These are phyloP conservation scores for Geococcyx californianus DNA, from an alignment of 2,113 vertebrate species.

Conservation along the genomic window DNA sequence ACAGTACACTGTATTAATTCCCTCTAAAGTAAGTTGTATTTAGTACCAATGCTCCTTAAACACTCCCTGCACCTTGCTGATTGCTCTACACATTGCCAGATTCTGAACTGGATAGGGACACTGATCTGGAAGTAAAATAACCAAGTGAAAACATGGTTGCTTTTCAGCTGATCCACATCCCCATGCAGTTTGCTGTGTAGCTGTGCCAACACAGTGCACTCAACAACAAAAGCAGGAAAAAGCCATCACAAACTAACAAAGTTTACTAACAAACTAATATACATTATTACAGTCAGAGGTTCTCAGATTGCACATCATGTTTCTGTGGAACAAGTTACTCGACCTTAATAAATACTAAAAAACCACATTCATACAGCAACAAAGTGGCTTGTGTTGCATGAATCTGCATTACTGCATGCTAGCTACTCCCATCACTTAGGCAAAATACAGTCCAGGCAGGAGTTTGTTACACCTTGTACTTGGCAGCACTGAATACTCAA, in stretches of 20 bases:
- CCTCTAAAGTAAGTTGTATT: neutral
- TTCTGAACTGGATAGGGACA: neutral
- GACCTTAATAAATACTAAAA: neutral
- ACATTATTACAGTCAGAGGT: fast-evolving
- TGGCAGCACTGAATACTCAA: neutral
- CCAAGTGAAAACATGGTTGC: neutral
- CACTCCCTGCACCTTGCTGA: neutral
- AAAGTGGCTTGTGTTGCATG: neutral
- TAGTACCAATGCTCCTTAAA: neutral
- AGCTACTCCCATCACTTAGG: neutral
- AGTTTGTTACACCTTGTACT: neutral
- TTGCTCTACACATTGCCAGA: neutral
- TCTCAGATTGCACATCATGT: neutral
- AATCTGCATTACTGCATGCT: neutral
- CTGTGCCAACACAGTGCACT: neutral
- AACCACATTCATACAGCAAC: neutral
- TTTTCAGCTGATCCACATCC: neutral
- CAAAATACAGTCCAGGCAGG: neutral
- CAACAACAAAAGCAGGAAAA: neutral
- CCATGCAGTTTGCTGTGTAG: neutral
- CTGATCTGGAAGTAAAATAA: neutral
- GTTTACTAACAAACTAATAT: no score
- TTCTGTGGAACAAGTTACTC: neutral
- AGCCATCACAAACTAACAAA: neutral
- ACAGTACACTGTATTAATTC: neutral